Conservation (phyloP, 2,888 invertebrate genomes). For the Spicauda simplicius region DNA sequence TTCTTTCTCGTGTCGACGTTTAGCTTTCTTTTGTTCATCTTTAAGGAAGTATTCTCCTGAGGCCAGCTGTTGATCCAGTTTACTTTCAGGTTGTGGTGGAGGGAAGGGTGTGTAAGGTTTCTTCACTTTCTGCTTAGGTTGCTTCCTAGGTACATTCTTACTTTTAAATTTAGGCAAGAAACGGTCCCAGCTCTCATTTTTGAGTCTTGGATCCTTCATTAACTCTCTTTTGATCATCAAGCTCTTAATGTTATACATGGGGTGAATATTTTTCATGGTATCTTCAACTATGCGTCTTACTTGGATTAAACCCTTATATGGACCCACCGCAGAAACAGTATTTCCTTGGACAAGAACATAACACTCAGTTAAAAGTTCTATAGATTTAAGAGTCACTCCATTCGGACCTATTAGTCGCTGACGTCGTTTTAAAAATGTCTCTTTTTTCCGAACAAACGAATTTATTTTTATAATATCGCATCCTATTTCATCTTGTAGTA, state of each 20-base stretch:
- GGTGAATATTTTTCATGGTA: slow-evolving; percentile 99
- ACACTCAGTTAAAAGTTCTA: slow-evolving; percentile 97
- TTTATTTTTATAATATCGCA: slow-evolving; percentile 99
- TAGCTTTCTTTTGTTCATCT: slow-evolving; percentile 90
- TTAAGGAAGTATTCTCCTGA: slow-evolving; percentile 98
- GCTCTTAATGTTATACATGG: slow-evolving; percentile 98
- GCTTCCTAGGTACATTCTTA: slow-evolving; percentile 95
- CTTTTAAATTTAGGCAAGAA: slow-evolving; percentile 97
- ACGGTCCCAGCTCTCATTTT: slow-evolving; percentile 97
- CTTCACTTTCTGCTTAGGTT: slow-evolving; percentile 96
- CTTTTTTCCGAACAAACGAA: slow-evolving; percentile 94
- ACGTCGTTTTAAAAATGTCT: slow-evolving; percentile 97
- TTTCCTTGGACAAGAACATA: slow-evolving; percentile 98
- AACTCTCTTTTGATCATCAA: slow-evolving; percentile 98
- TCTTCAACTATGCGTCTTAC: slow-evolving; percentile 96
- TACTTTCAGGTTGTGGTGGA: slow-evolving; percentile 96
- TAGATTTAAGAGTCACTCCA: slow-evolving; percentile 98
- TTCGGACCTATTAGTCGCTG: slow-evolving; percentile 98
- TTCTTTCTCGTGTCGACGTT: slow-evolving; percentile 89
- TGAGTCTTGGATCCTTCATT: slow-evolving; percentile 95
- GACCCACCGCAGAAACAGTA: slow-evolving; percentile 98
- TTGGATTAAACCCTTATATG: slow-evolving; percentile 94
- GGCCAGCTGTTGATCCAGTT: slow-evolving; percentile 96
- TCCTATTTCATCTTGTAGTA: slow-evolving; percentile 94
- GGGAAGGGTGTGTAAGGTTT: slow-evolving; percentile 99